Evolutionary conservation across 2,113 vertebrate genomes (phyloP), one percentile per base, ranked within the genome.

Genomic region (Eira barbara): DNA sequence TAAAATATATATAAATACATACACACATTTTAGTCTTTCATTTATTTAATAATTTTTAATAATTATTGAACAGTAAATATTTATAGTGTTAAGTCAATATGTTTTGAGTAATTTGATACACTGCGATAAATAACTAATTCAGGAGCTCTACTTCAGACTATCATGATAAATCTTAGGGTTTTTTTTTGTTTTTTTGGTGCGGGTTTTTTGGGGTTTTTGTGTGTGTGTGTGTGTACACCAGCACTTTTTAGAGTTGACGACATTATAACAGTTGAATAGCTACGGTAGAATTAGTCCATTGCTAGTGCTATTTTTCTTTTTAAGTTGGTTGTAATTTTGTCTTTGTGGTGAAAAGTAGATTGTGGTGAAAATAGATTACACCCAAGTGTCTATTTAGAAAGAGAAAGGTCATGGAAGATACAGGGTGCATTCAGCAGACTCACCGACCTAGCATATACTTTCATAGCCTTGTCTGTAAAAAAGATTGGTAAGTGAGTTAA

Each of bases 271-370:
- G 17, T 81, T 93, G 27, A 88, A 81, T 27, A 88, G 74, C 15
- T 74, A 63, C 78, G 86, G 52, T 90, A 71, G 73, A 94, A 71
- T 27, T 63, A 59, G 39, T 89, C 42, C 27, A 71, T 59, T 96
- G 47, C 84, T 80, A 49, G 6, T 61, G 73, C 39, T 97, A 36
- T 85, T 95, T 97, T 65, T 42, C 91, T 92, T 59, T 55, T 88
- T 55, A 71, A 94, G 29, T 65, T 89, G 63, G 63, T 81, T 91
- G 71, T 95, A 94, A 92, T 95, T 95, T 95, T 96, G 76, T 29
- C 34, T 42, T 96, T 91, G 85, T 74, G 73, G 93, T 79, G 14
- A 71, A 97, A 34, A 42, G 39, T 42, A 42, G 39, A 42, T 96
- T 91, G 85, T 74, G 73, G 93, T 79, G 14, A 71, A 97, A 34